Evolutionary conservation across 37 sponge, comb jelly and placozoan genomes (phyloP).

Genomic region (Hexactinellida sp.): DNA sequence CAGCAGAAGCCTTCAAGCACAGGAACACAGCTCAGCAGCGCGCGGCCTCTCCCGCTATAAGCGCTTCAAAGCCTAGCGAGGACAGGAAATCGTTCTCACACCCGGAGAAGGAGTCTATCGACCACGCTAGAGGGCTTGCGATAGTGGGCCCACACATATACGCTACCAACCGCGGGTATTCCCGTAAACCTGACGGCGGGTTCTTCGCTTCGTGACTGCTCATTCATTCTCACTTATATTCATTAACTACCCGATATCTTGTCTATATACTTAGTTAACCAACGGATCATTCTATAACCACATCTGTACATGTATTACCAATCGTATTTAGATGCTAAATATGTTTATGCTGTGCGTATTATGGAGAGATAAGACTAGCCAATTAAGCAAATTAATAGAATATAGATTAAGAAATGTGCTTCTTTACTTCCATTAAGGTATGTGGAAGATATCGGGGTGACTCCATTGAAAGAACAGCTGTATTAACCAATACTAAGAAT

Average conservation of each 20-base stretch:
- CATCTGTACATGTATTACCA: neutral
- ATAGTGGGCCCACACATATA: constrained; percentile 38
- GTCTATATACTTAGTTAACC: neutral
- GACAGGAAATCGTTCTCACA: neutral
- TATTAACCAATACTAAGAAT: too few species aligned
- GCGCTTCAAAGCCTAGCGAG: neutral
- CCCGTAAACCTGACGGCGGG: constrained; percentile 92
- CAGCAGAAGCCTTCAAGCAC: constrained; percentile 62
- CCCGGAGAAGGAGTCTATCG: constrained; percentile 34
- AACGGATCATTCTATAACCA: neutral
- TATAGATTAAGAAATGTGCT: too few species aligned
- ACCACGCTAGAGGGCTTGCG: constrained; percentile 54
- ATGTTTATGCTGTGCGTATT: neutral
- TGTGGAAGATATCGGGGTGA: too few species aligned
- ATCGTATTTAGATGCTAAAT: neutral
- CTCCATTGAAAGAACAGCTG: too few species aligned
- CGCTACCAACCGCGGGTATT: constrained; percentile 90
- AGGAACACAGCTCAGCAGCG: constrained; percentile 49
- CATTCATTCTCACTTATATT: neutral
- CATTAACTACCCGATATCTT: neutral
- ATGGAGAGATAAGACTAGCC: too few species aligned
- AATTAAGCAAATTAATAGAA: too few species aligned
- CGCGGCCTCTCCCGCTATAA: neutral
- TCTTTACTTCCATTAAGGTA: too few species aligned
- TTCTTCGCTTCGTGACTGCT: constrained; percentile 68